These are phyloP conservation scores for Drosophila kepulauana DNA, from an alignment of 1,140 invertebrate species.

Conservation along the genomic window DNA sequence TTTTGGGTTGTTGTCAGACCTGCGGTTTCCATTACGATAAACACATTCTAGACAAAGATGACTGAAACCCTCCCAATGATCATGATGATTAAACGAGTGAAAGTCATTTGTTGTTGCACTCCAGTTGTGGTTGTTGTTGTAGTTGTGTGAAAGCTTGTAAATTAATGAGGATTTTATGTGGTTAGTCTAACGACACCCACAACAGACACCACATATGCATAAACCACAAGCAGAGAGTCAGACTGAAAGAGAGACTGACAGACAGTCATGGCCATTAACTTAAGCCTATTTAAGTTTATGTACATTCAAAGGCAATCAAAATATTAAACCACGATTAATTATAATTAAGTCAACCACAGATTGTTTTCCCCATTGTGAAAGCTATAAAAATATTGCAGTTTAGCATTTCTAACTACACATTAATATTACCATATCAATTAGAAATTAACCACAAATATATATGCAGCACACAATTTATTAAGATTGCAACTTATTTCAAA, in stretches of 20 bases:
- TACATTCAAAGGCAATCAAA: slow-evolving; percentile 35
- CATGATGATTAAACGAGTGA: slow-evolving; percentile 67
- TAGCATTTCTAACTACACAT: neutral
- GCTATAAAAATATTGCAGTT: slow-evolving; percentile 7
- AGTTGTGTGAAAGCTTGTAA: slow-evolving; percentile 65
- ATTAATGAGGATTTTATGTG: slow-evolving; percentile 69
- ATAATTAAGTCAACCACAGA: slow-evolving; percentile 24
- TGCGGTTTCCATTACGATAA: slow-evolving; percentile 25
- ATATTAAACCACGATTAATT: slow-evolving; percentile 49
- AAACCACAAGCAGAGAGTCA: slow-evolving; percentile 4
- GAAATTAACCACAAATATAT: no score
- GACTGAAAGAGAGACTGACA: neutral
- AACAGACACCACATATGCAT: slow-evolving; percentile 27
- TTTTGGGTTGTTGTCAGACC: slow-evolving; percentile 3
- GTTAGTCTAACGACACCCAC: slow-evolving; percentile 53
- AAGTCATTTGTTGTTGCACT: slow-evolving; percentile 47
- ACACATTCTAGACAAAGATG: slow-evolving; percentile 44
- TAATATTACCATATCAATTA: no score
- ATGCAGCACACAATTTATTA: no score
- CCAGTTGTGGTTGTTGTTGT: no score
- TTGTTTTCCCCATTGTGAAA: neutral
- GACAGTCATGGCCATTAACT: slow-evolving; percentile 14
- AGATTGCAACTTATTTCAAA: no score
- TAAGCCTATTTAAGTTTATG: slow-evolving; percentile 39
- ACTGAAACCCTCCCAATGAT: slow-evolving; percentile 20